Base-by-base conservation (phyloP, 2,113 vertebrate species). In the Paradoxurus hermaphroditus region DNA sequence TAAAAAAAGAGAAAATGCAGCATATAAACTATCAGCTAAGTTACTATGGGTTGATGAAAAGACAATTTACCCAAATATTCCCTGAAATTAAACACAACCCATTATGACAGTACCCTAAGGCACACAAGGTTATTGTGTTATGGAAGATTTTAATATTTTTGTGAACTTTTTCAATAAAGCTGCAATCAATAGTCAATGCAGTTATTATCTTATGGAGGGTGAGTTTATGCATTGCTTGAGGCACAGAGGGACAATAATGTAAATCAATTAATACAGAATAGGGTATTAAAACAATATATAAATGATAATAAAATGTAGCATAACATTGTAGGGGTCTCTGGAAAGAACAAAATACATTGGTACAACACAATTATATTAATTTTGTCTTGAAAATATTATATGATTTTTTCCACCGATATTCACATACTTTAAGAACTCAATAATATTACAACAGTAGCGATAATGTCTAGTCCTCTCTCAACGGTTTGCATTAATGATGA, bases 71-170 rank as follows among this genome's bases (percentile, higher is more conserved):
- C 31, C 36, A 82, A 81, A 73, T 59, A 25, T 13, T 89, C 46
- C 36, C 81, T 88, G 85, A 85, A 95, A 83, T 77, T 87, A 95
- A 67, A 82, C 21, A n/a, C 11, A 36, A 36, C 4, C 51, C 27
- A 39, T 41, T 83, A 56, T 19, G 27, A 67, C 3, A 36, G 29
- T 72, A 72, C 41, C 75, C 73, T n/a, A 13, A 51, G 82, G 51
- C 39, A 67, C 18, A 62, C 18, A 62, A 84, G 19, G 10, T 86
- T 89, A 59, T 84, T 92, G 68, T 51, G 15, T 81, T 92, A 88
- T 63, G 86, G 73, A 97, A 72, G 6, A 68, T 53, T 95, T 97
- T 90, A 90, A 90, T 91, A 73, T 77, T 87, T 84, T 86, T 87
- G 65, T 86, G 34, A 94, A 83, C 73, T 31, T 90, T 46, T 72